Percentiles rank a stretch among this genome's conserved stretches.
These are phyloP conservation scores for Drosophila willistoni DNA, from an alignment of 1,140 invertebrate species.

Conservation along the genomic window DNA sequence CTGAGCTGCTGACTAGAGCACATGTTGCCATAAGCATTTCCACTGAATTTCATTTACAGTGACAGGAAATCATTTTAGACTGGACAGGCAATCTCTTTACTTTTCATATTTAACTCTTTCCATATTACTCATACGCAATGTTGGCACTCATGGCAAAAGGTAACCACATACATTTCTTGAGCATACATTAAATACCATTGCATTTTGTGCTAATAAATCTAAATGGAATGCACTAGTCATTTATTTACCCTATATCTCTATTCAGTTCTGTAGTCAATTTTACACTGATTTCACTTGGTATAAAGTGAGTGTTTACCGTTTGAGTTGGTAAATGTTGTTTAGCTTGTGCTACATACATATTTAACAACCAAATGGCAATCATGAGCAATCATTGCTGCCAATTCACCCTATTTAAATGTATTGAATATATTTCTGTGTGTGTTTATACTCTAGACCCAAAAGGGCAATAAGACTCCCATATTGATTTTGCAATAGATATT, in stretches of 20 bases:
- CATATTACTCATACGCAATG: not conserved
- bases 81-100: constrained; percentile 3
- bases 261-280: constrained; percentile 24
- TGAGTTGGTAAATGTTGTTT: constrained; percentile 55
- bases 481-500: not conserved
- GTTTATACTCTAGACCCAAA: not conserved
- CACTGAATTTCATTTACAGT: constrained; percentile 43
- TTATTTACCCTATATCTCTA: not conserved
- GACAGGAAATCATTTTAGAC: constrained; percentile 3
- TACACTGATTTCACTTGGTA: constrained; percentile 17
- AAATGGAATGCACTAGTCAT: not conserved
- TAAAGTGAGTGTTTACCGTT: not conserved
- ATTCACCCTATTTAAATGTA: constrained; percentile 19
- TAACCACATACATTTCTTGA: no score
- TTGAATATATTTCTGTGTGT: not conserved
- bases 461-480: not conserved
- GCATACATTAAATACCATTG: no score
- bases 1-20: constrained; percentile 39
- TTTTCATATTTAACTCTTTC: constrained; percentile 22
- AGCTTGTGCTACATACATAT: constrained; percentile 55
- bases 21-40: constrained; percentile 48
- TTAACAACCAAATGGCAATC: constrained; percentile 58
- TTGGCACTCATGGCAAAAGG: no score
- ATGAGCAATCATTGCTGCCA: constrained; percentile 60
- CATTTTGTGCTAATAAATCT: no score